Base-by-base conservation (phyloP, 2,113 vertebrate genomes). In the Aphelocoma coerulescens region DNA sequence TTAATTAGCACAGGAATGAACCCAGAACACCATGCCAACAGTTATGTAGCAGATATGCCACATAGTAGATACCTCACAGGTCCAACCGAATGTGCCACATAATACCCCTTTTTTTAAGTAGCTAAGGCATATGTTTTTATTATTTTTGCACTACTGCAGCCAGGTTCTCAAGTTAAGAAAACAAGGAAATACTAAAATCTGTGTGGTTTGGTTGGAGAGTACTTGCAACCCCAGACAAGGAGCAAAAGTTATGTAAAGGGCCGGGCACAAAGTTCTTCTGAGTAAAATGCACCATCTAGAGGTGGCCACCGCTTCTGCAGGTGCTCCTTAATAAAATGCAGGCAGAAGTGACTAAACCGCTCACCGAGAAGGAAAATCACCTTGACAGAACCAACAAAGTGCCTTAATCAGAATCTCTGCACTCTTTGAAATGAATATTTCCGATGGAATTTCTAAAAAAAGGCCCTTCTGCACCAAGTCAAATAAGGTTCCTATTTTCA, bases 231-330 rank as follows among this genome's bases (percentile, higher is more conserved):
- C 41, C 69, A 80, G 48, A 62, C n/a, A 22, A 26, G 78, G 52
- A 76, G 51, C 32, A 20, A 3, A 67, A 83, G 72, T 92, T 93
- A 69, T 8, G 55, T 91, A 95, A 96, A 96, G 19, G 26, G 58
- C 22, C 19, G 9, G 76, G 41, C 32, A 27, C 41, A 4, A 77
- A 35, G 49, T 21, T 95, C 92, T 90, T 22, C 35, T 93, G 95
- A 55, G 96, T 17, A 88, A 79, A 95, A 95, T 3, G 1, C 96
- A 55, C 98, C 98, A 98, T 96, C 98, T 98, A 97, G 97, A 97
- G 98, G 97, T 11, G 6, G 35, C 27, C 6, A 7, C 4, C 26
- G 13, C 49, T 79, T 63, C 80, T 96, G 95, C 97, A 97, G 92
- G 44, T 2, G 86, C n/a, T 68, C 91, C 23, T 35, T 86, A 4